Base-by-base conservation (phyloP, 2,888 invertebrate species). In the Drosophila histrio region DNA sequence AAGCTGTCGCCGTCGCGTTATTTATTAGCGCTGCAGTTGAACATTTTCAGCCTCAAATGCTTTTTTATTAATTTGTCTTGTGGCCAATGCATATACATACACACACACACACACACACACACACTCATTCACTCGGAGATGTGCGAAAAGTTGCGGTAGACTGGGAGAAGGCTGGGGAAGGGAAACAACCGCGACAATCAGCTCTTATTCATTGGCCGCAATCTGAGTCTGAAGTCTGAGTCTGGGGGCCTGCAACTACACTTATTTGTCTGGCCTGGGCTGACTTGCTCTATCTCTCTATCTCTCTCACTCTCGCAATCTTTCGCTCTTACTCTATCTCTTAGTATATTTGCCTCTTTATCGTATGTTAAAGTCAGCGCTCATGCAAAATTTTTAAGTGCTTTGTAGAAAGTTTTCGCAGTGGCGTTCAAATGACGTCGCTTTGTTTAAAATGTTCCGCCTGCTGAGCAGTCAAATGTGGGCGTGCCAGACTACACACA, bases 31-130 rank as follows among this genome's bases (percentile, higher is more conserved):
- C 57, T 70, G 69, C 67, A 68, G 68, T 62, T 67, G 64, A 75
- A 56, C 75, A 72, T 71, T 86, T 84, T 61, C 83, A 87, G 88
- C 83, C 86, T 87, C 75, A 82, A 83, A 83, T 87, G 87, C 83
- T 84, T 82, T 82, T 83, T 83, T 83, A 87, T 83, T 83, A 83
- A 83, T 87, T 83, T 83, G 79, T 74, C 66, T 77, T 82, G 86
- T 79, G 86, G 88, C 77, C 62, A 70, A 56, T 53, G 43, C 54
- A 43, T 24, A 52, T 32, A 66, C 54, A 61, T 41, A 56, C 44
- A 43, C 38, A 56, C 46, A 44, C 41, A 38, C 47, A 32, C 46
- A 47, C 21, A 54, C 19, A 58, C 17, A 47, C 39, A 36, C 34
- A 43, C 13, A 9, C 22, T 46, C 47, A 46, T 9, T 21, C 8